Conservation (phyloP, 2,888 invertebrate species). For the Eristalis pertinax region DNA sequence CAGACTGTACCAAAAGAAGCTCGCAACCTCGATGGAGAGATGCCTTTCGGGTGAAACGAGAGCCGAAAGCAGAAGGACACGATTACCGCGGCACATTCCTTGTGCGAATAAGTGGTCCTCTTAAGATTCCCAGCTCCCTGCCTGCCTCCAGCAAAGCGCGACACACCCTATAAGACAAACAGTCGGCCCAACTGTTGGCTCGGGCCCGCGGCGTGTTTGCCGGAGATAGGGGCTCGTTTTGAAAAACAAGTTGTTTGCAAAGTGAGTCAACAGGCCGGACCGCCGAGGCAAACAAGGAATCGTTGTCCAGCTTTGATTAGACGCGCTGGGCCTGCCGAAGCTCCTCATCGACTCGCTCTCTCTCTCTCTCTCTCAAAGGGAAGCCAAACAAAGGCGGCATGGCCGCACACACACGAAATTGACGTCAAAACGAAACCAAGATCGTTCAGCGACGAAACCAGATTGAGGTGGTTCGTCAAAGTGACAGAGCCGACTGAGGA, state of each 20-base stretch:
- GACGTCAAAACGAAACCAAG: background rate
- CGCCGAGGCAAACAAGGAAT: background rate
- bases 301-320: too few relatives aligned
- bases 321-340: too few relatives aligned
- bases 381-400: background rate
- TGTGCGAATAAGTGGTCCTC: background rate
- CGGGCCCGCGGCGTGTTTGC: slow-evolving; percentile 6
- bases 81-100: background rate
- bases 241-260: slow-evolving; percentile 41
- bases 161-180: background rate
- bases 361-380: too few relatives aligned
- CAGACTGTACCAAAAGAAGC: background rate
- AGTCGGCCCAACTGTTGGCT: background rate
- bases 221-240: slow-evolving; percentile 7
- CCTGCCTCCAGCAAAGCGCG: too few relatives aligned
- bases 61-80: slow-evolving; percentile 15
- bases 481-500: background rate
- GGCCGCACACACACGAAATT: background rate
- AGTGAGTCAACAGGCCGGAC: slow-evolving; percentile 9
- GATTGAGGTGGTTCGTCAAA: background rate
- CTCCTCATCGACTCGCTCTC: too few relatives aligned
- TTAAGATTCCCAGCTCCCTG: too few relatives aligned
- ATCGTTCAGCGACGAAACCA: background rate
- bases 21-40: slow-evolving; percentile 20
- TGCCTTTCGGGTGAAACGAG: slow-evolving; percentile 27